Evolutionary conservation across 2,888 invertebrate genomes (phyloP).

Genomic region (Caenorhabditis auriculariae): DNA sequence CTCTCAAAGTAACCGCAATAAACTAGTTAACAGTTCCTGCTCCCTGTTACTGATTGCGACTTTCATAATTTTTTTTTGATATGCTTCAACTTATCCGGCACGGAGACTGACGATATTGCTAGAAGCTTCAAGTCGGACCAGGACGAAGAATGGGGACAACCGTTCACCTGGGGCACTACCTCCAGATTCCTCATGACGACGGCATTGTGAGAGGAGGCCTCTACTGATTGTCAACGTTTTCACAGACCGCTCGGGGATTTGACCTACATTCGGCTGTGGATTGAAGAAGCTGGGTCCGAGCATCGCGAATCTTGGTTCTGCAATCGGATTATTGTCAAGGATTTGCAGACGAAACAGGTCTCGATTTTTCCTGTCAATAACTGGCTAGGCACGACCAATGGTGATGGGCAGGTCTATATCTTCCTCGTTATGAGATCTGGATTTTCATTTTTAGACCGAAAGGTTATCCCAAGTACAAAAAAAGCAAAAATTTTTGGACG

Average conservation of each 20-base stretch:
- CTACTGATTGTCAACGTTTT: not conserved
- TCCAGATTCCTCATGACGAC: constrained; percentile 47
- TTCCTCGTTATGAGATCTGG: not conserved
- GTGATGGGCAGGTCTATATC: constrained; percentile 40
- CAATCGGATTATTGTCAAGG: constrained; percentile 35
- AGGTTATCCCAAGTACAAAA: constrained; percentile 19
- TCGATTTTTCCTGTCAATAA: constrained; percentile 43
- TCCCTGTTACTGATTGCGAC: not conserved
- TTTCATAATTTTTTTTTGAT: constrained; percentile 14
- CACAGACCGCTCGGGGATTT: constrained; percentile 39
- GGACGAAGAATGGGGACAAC: constrained; percentile 15
- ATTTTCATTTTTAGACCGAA: constrained; percentile 16
- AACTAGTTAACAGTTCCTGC: not conserved
- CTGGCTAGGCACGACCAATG: constrained; percentile 47
- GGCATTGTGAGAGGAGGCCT: constrained; percentile 14
- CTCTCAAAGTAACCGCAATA: not conserved
- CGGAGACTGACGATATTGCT: constrained; percentile 28
- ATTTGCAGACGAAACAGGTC: constrained; percentile 34
- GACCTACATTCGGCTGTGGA: constrained; percentile 41
- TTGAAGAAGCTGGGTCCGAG: constrained; percentile 33
- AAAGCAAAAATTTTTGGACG: constrained; percentile 17
- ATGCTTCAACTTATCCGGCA: constrained; percentile 40
- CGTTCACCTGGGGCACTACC: constrained; percentile 41
- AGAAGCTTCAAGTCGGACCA: constrained; percentile 24
- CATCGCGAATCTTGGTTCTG: constrained; percentile 50